Evolutionary conservation across 2,888 invertebrate species (phyloP).

Genomic region (Axea sp.): DNA sequence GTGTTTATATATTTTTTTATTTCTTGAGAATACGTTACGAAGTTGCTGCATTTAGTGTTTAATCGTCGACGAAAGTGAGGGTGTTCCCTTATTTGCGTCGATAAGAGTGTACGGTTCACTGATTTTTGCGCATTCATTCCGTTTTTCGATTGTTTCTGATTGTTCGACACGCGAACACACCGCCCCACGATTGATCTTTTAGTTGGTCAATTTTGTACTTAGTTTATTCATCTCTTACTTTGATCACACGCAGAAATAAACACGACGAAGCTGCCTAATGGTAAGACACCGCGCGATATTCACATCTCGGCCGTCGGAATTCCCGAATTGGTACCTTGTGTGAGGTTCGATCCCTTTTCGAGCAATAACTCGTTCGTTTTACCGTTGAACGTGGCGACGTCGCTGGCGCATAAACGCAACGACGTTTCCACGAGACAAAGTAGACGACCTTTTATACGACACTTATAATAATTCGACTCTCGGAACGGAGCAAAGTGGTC

Average conservation of each 20-base stretch:
- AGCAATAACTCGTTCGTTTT: constrained; percentile 55
- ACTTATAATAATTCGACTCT: constrained; percentile 56
- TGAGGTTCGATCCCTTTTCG: constrained; percentile 53
- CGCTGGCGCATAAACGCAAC: constrained; percentile 33
- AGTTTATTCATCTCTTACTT: constrained; percentile 36
- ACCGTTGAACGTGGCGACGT: constrained; percentile 19
- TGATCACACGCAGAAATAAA: constrained; percentile 35
- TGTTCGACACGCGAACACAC: constrained; percentile 55
- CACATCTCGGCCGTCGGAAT: constrained; percentile 16
- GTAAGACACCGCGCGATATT: constrained; percentile 45
- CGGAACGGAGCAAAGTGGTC: constrained; percentile 57
- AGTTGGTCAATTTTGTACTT: constrained; percentile 48
- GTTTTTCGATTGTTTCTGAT: constrained; percentile 51
- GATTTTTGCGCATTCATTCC: constrained; percentile 58
- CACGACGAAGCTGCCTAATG: constrained; percentile 59
- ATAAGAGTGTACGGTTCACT: constrained; percentile 51
- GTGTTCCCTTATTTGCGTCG: constrained; percentile 50
- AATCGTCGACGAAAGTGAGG: constrained; percentile 14
- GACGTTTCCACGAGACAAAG: constrained; percentile 17
- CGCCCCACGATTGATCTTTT: constrained; percentile 23
- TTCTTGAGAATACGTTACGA: constrained; percentile 47
- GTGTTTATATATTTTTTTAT: constrained; percentile 58
- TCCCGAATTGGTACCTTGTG: constrained; percentile 44
- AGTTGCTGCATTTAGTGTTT: constrained; percentile 55
- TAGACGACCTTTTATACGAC: constrained; percentile 61